Percentiles rank a stretch among this genome's conserved stretches.
These are phyloP conservation scores for Celastrina argiolus DNA, from an alignment of 2,888 invertebrate species.

Conservation along the genomic window DNA sequence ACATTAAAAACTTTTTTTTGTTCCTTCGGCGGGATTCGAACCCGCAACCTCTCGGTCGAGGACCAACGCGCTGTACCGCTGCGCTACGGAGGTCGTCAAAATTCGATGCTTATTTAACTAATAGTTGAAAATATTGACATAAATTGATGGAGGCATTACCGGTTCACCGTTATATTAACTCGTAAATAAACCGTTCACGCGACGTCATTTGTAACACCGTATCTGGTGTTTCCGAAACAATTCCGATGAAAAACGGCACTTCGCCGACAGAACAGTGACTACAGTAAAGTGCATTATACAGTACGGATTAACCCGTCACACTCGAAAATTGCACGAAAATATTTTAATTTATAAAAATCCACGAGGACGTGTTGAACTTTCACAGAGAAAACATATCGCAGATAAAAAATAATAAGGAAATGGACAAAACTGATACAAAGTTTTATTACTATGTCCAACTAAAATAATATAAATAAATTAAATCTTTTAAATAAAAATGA, in stretches of 20 bases:
- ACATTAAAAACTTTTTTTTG: too few relatives aligned
- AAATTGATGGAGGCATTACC: slow-evolving; percentile 21
- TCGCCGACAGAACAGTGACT: slow-evolving; percentile 19
- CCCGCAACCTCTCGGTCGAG: too few relatives aligned
- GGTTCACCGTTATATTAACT: slow-evolving; percentile 31
- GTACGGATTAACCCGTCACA: slow-evolving; percentile 1
- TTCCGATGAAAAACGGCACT: slow-evolving; percentile 35
- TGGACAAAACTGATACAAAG: too few relatives aligned
- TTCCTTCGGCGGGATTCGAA: too few relatives aligned
- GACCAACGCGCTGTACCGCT: too few relatives aligned
- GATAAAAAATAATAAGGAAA: too few relatives aligned
- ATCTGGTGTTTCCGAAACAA: slow-evolving; percentile 49
- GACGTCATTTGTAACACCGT: slow-evolving; percentile 53
- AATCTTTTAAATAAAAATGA: too few relatives aligned
- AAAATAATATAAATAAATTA: too few relatives aligned
- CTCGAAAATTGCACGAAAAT: background rate
- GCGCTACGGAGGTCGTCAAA: too few relatives aligned
- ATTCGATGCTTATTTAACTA: too few relatives aligned
- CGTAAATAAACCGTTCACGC: slow-evolving; percentile 33
- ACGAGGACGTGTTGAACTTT: background rate
- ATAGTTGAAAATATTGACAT: background rate
- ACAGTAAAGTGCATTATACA: slow-evolving; percentile 3
- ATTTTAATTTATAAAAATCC: background rate
- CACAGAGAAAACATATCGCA: background rate
- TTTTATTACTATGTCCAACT: too few relatives aligned